Percentiles rank a stretch among this genome's conserved stretches.
Conservation (phyloP, 2,113 vertebrate species). For the Actenoides lindsayi region DNA sequence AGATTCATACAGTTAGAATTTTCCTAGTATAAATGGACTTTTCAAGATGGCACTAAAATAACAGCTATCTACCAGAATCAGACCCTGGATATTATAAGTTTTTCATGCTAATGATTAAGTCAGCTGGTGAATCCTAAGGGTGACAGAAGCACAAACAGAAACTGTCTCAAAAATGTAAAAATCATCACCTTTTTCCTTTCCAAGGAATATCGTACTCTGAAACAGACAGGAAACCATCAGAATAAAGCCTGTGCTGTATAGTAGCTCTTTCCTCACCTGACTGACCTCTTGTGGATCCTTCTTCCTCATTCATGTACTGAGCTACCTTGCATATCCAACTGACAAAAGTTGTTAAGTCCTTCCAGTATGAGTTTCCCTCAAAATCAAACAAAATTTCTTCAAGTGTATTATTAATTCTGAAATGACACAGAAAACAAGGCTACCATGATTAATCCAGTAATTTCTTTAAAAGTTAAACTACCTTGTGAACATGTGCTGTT, state of each 20-base stretch:
- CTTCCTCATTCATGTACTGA: background rate
- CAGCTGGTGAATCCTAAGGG: background rate
- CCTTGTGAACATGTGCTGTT: background rate
- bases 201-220: background rate
- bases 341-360: background rate
- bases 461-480: background rate
- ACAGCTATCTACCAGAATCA: background rate
- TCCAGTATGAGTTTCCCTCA: constrained; percentile 24
- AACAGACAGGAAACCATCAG: background rate
- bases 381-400: constrained; percentile 21
- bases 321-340: constrained; percentile 25
- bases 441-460: background rate
- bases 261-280: background rate
- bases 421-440: background rate
- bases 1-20: background rate
- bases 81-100: background rate
- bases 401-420: constrained; percentile 38
- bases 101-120: background rate
- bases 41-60: background rate
- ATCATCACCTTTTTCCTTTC: background rate
- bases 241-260: background rate
- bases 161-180: background rate
- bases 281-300: background rate
- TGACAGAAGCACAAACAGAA: background rate
- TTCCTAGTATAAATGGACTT: background rate